Evolutionary conservation across 2,113 vertebrate species (phyloP).

Genomic region (Fregetta grallaria): DNA sequence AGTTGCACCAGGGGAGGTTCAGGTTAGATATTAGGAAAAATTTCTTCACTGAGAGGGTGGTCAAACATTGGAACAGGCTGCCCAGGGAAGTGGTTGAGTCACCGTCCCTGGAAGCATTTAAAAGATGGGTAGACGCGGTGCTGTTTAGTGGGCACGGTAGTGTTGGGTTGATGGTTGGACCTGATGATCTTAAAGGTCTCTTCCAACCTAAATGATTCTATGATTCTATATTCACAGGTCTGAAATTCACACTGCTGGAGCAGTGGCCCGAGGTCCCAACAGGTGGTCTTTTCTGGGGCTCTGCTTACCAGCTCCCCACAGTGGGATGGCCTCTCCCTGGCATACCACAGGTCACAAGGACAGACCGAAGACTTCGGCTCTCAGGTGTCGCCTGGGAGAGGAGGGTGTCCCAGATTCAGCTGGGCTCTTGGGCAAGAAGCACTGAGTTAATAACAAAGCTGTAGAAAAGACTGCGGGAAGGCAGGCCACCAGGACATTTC

Average conservation of each 20-base stretch:
- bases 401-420: neutral
- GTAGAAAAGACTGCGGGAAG: neutral
- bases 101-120: too few relatives aligned
- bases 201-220: too few relatives aligned
- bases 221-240: neutral
- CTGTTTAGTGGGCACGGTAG: too few relatives aligned
- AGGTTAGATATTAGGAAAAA: too few relatives aligned
- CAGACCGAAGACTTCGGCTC: neutral
- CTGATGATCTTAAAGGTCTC: too few relatives aligned
- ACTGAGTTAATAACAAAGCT: neutral
- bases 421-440: neutral
- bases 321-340: neutral
- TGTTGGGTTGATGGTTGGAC: too few relatives aligned
- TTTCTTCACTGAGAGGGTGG: too few relatives aligned
- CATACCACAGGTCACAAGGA: neutral
- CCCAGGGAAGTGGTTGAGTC: too few relatives aligned
- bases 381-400: neutral
- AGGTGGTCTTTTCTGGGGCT: neutral
- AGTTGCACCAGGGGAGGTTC: too few relatives aligned
- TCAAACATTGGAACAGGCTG: too few relatives aligned
- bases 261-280: accelerated
- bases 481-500: neutral
- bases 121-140: too few relatives aligned
- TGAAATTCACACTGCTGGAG: neutral
- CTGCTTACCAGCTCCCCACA: neutral